Conservation (phyloP, 2,113 vertebrate species). For the Epinephelus lanceolatus region DNA sequence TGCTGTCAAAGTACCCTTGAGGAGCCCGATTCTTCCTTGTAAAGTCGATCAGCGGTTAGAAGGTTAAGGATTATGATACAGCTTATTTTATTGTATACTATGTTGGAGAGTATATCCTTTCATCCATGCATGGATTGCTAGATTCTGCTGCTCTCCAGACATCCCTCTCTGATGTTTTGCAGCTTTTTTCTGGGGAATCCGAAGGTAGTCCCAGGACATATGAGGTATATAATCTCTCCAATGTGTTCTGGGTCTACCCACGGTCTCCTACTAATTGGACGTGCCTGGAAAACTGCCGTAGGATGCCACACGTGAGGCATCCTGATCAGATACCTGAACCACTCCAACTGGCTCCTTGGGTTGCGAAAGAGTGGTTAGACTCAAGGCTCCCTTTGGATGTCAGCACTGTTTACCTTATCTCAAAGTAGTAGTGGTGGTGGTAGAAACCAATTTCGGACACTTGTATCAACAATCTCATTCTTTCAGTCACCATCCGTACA, state of each 20-base stretch:
- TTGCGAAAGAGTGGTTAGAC: not conserved
- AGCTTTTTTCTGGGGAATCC: not conserved
- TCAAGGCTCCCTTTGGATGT: not conserved
- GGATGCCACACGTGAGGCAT: not conserved
- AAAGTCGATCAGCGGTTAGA: not conserved
- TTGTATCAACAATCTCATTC: not conserved
- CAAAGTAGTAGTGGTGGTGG: not conserved
- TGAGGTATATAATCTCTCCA: not conserved
- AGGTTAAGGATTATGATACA: not conserved
- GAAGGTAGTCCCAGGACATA: not conserved
- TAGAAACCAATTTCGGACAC: not conserved
- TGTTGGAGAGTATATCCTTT: not conserved
- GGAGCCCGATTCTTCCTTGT: not conserved
- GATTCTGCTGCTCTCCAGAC: not conserved
- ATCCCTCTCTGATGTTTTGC: not conserved
- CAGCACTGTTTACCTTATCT: not conserved
- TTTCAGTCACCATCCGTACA: not conserved
- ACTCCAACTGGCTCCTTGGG: not conserved
- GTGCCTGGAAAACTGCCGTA: not conserved
- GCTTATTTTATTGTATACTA: not conserved
- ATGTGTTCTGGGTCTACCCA: not conserved
- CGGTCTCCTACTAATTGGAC: not conserved
- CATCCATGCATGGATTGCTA: no score
- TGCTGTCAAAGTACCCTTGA: slow-evolving; percentile 21
- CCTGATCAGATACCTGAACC: not conserved